Evolutionary conservation across 2,888 invertebrate species (phyloP), one percentile per base, ranked within the genome.

Genomic region (Noctua janthe): DNA sequence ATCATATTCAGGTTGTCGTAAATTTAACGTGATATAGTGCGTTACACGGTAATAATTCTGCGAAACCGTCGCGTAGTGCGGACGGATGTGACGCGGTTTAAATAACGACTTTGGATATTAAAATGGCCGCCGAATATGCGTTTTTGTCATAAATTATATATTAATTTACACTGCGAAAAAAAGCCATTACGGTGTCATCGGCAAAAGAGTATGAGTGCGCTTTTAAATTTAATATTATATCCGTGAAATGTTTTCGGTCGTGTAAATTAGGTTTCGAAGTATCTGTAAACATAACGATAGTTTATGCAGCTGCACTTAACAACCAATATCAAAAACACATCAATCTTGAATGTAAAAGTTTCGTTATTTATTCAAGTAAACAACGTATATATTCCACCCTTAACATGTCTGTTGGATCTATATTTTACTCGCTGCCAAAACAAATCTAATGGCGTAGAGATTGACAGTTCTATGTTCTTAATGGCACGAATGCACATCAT

Each of bases 1-100:
- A 97, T 97, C 97, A 97, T 97, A 97, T 96, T 96, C 97, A 97
- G 97, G 95, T 95, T 95, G 94, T 95, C 97, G 96, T 97, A 97
- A 97, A 97, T 97, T 96, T 94, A 92, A 94, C 91, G 95, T 97
- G 97, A 97, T 97, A 94, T 97, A 97, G 96, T 96, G 95, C 93
- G 95, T 95, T 95, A 96, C 96, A 96, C 92, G 95, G 96, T 94
- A 95, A 97, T 97, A 97, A 97, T 95, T 97, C 94, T 95, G 94
- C 93, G 94, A 94, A 93, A 93, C 94, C 94, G 93, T 94, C 94
- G 95, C 94, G 94, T 96, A 96, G 96, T 96, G 97, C 92, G 96
- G 96, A 96, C 96, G 96, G 95, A 92, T 93, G 94, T 96, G 97
- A 96, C 95, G 95, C 94, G 93, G 90, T 93, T 95, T 96, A 96